Base-by-base conservation (phyloP, 2,113 vertebrate species). In the Cyrtonyx montezumae region DNA sequence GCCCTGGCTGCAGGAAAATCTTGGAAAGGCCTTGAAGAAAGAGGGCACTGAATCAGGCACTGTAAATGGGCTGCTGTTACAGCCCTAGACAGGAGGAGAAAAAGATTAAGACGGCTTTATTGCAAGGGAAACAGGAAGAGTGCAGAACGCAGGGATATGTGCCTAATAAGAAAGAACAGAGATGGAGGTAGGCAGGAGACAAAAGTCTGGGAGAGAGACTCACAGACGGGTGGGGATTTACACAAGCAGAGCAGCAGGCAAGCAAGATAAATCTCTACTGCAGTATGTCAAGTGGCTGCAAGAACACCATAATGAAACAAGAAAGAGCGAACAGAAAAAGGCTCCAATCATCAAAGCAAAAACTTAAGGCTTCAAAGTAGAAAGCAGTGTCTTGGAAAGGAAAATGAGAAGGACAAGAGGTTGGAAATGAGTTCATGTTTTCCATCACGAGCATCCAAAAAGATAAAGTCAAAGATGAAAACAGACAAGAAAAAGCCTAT, bases 181-280 rank as follows among this genome's bases (percentile, higher is more conserved):
- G 68, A 84, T 6, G 51, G 26, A 92, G 36, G 79, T 23, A 88
- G n/a, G 69, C 34, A 95, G 63, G 74, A 88, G 79, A 48, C 3
- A 46, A 84, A 21, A 80, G 69, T 87, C 84, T 93, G 43, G 36
- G 68, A 96, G 36, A 90, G 26, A 56, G 43, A 90, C 36, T 88
- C 91, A 30, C 56, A 91, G 77, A 83, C 4, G 26, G 75, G 58
- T 13, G n/a, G 48, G 61, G 76, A 93, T 91, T 95, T 91, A 93
- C 32, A 58, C 0, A 2, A 91, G 58, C 49, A 79, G 61, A 93
- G 83, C 56, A 74, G 90, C 82, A 91, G 30, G 90, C 53, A 82
- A 87, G 75, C 43, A 91, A 87, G 62, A 83, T 66, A 71, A 53
- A 94, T 95, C 77, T 85, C 74, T 58, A 43, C 75, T 73, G 79